Evolutionary conservation across 2,888 invertebrate species (phyloP).

Genomic region (Eristalis pertinax): DNA sequence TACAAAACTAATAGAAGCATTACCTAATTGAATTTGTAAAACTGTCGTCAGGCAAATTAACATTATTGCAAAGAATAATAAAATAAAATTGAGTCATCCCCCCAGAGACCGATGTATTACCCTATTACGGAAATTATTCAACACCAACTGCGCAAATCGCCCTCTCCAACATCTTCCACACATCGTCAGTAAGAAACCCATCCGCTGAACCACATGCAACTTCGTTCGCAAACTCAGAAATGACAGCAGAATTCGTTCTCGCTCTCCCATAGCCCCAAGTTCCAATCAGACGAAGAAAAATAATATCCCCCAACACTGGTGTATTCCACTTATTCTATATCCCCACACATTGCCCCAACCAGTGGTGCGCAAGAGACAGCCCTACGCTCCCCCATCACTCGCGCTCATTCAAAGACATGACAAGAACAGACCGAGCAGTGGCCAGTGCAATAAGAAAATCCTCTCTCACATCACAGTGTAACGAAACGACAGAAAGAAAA

Average conservation of each 20-base stretch:
- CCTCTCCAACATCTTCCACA: not conserved
- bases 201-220: slow-evolving; percentile 28
- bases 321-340: slow-evolving; percentile 65
- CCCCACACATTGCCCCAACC: slow-evolving; percentile 41
- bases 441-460: slow-evolving; percentile 47
- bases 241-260: slow-evolving; percentile 57
- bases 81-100: not conserved
- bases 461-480: slow-evolving; percentile 56
- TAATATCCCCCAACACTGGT: slow-evolving; percentile 38
- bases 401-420: slow-evolving; percentile 24
- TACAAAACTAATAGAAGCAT: not conserved
- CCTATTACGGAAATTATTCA: slow-evolving; percentile 14
- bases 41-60: not conserved
- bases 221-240: slow-evolving; percentile 55
- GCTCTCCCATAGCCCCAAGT: slow-evolving; percentile 15
- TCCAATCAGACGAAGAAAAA: slow-evolving; percentile 59
- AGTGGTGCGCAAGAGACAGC: slow-evolving; percentile 62
- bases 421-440: slow-evolving; percentile 37
- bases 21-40: not conserved
- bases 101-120: slow-evolving; percentile 1
- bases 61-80: not conserved
- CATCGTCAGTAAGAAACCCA: not conserved
- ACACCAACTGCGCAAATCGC: slow-evolving; percentile 56
- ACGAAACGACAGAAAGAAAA: slow-evolving; percentile 56
- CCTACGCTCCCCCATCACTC: slow-evolving; percentile 1